Conservation (phyloP, 2,888 invertebrate species). For the Drosophila pseudotakahashii region DNA sequence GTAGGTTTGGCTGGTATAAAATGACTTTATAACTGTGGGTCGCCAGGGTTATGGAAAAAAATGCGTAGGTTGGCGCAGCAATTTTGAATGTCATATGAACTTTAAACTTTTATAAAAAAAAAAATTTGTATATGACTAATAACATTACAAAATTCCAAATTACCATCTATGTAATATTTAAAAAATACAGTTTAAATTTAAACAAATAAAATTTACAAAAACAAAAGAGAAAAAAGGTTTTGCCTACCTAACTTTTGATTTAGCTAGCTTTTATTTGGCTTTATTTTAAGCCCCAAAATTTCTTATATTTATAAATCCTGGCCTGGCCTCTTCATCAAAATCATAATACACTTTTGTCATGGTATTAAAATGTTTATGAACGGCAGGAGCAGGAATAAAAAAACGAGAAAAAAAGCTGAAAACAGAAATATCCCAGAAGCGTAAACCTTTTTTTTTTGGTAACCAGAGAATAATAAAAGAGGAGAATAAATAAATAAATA, state of each 20-base stretch:
- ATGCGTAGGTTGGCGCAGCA: background rate
- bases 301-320: conserved; percentile 5
- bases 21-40: background rate
- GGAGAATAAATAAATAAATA: conserved; percentile 43
- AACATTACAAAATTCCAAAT: too few species aligned
- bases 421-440: background rate
- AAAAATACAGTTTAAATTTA: too few species aligned
- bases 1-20: background rate
- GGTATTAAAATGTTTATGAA: conserved; percentile 20
- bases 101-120: too few species aligned
- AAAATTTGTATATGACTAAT: too few species aligned
- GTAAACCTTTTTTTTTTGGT: conserved; percentile 24
- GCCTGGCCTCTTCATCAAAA: conserved; percentile 1
- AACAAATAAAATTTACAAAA: too few species aligned
- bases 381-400: conserved; percentile 3
- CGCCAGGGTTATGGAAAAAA: background rate
- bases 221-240: too few species aligned
- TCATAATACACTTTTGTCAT: conserved; percentile 17
- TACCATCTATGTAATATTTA: too few species aligned
- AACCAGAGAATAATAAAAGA: conserved; percentile 18
- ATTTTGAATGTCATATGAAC: background rate
- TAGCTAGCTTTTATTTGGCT: too few species aligned
- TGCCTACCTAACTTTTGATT: too few species aligned
- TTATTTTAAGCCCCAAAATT: background rate
- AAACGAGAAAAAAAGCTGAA: background rate